Conservation (phyloP, 35 echinoderm and acorn worm species). For the Heliocidaris erythrogramma region DNA sequence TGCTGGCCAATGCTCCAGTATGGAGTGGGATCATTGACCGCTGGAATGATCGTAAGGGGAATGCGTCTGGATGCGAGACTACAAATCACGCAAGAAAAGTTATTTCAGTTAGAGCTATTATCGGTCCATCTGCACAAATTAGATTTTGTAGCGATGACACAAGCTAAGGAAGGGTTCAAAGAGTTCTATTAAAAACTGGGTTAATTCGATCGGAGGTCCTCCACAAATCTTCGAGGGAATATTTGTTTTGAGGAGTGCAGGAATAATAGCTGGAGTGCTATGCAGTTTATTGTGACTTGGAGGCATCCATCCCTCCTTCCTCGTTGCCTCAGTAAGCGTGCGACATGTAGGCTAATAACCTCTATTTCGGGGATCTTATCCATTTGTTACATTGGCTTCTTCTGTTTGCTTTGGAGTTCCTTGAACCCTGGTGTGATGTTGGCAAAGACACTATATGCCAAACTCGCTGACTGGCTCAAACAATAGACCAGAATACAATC, state of each 20-base stretch:
- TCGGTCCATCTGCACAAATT: conserved; percentile 16
- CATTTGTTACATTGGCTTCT: neutral
- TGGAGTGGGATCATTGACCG: neutral
- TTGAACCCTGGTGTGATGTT: neutral
- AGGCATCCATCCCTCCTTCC: neutral
- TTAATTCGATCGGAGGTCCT: conserved; percentile 16
- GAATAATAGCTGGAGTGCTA: neutral
- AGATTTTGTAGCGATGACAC: neutral
- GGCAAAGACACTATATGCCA: neutral
- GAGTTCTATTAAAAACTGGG: conserved; percentile 7
- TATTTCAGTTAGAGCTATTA: neutral
- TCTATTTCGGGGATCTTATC: neutral
- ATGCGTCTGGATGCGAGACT: neutral
- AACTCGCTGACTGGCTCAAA: too few relatives aligned
- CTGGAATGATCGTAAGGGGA: neutral
- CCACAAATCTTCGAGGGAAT: neutral
- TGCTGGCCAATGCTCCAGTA: neutral
- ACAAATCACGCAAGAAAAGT: neutral
- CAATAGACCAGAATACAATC: too few relatives aligned
- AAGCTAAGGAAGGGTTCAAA: neutral
- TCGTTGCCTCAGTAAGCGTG: neutral
- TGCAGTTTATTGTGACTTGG: neutral
- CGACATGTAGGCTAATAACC: conserved; percentile 9
- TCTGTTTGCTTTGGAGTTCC: neutral
- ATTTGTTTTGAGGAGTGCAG: neutral